Conservation (phyloP, 2,888 invertebrate species). For the Tridacna crocea region DNA sequence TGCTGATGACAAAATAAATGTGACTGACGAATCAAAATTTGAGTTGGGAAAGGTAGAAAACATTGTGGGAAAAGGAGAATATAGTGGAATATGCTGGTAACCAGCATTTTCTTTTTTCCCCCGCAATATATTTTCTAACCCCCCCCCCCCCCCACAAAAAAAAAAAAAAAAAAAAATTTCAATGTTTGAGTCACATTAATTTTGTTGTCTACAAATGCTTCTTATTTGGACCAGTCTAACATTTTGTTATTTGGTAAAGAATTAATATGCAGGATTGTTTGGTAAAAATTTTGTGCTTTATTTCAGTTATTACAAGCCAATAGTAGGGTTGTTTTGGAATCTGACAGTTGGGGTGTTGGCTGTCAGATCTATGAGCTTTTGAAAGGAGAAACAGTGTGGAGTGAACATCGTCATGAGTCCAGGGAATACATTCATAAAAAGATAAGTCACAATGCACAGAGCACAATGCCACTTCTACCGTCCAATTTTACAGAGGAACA, state of each 20-base stretch:
- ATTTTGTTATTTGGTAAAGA: too few relatives aligned
- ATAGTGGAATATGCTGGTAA: background rate
- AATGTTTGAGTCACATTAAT: too few relatives aligned
- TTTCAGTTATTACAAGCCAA: slow-evolving; percentile 38
- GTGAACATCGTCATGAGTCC: slow-evolving; percentile 41
- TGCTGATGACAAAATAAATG: too few relatives aligned
- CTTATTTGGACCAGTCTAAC: too few relatives aligned
- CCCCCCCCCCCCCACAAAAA: too few relatives aligned
- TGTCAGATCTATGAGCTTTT: slow-evolving; percentile 50
- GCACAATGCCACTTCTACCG: background rate
- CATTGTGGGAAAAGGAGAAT: background rate
- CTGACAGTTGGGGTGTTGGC: slow-evolving; percentile 55
- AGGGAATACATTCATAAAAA: slow-evolving; percentile 33
- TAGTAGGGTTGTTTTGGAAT: slow-evolving; percentile 31
- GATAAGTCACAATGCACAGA: slow-evolving; percentile 12
- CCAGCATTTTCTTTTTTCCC: background rate
- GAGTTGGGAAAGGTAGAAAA: too few relatives aligned
- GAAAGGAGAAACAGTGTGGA: slow-evolving; percentile 44
- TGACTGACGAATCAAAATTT: too few relatives aligned
- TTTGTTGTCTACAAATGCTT: too few relatives aligned
- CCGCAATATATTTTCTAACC: background rate
- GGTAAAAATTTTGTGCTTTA: too few relatives aligned
- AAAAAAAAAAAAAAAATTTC: too few relatives aligned
- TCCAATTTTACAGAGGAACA: background rate
- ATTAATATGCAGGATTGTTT: too few relatives aligned